Percentiles rank a stretch among this genome's conserved stretches.
Evolutionary conservation across 2,797 vertebrate species (phyloP).

Genomic region (Botia kubotai): DNA sequence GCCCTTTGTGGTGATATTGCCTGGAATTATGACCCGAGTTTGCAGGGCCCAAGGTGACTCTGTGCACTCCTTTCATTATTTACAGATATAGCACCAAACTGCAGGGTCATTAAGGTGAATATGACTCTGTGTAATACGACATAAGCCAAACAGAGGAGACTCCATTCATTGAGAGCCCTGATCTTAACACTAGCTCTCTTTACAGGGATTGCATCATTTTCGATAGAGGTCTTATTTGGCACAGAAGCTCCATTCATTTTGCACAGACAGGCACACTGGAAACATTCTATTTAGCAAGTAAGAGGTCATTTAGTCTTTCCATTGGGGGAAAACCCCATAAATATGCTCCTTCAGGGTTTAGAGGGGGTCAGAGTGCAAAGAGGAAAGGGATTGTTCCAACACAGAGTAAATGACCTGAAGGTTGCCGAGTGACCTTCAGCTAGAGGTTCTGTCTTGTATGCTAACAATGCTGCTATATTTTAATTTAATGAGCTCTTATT

Average conservation of each 20-base stretch:
- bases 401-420: conserved; percentile 1
- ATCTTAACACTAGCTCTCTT: conserved; percentile 26
- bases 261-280: conserved; percentile 17
- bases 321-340: background rate
- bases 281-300: conserved; percentile 29
- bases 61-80: conserved; percentile 7
- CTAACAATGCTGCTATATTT: background rate
- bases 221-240: conserved; percentile 24
- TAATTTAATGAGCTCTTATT: background rate
- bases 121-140: conserved; percentile 29
- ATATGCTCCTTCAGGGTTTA: conserved; percentile 14
- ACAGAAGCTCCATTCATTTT: conserved; percentile 49
- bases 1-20: background rate
- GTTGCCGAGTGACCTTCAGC: background rate
- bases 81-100: conserved; percentile 6
- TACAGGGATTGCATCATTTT: conserved; percentile 36
- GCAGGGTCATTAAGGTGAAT: conserved; percentile 2
- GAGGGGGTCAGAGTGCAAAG: conserved; percentile 22
- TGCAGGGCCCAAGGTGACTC: conserved; percentile 15
- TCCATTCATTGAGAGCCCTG: background rate
- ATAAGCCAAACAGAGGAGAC: conserved; percentile 10
- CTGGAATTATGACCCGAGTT: background rate
- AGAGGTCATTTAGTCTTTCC: conserved; percentile 11
- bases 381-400: conserved; percentile 18
- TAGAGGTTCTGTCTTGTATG: background rate